Conservation (phyloP, 92 coral and sea anemone species). For the Palythoa grandiflora region DNA sequence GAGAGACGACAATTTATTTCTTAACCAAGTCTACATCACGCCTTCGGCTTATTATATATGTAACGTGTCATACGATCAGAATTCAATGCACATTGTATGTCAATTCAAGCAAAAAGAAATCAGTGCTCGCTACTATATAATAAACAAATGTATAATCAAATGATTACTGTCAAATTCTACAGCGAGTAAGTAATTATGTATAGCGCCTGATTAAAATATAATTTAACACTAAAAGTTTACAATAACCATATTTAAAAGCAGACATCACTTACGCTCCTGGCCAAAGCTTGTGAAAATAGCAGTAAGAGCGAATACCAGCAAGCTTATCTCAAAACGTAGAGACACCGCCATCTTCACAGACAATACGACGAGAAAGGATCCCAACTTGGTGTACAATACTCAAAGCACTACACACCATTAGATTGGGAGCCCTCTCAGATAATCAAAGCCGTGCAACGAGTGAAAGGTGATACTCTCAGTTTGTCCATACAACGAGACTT, state of each 20-base stretch:
- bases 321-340: slow-evolving; percentile 5
- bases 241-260: not conserved
- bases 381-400: slow-evolving; percentile 16
- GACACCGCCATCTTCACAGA: not conserved
- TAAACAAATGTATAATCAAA: not conserved
- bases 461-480: slow-evolving; percentile 8
- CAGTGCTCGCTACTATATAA: not conserved
- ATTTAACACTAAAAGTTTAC: too few species aligned
- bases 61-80: slow-evolving; percentile 11
- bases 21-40: slow-evolving; percentile 15
- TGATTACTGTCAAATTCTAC: not conserved
- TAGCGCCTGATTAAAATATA: not conserved
- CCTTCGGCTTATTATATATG: not conserved
- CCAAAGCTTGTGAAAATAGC: not conserved
- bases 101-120: not conserved
- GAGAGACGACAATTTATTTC: not conserved
- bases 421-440: slow-evolving; percentile 22
- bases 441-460: slow-evolving; percentile 23
- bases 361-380: slow-evolving; percentile 4
- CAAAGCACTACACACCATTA: slow-evolving; percentile 25
- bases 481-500: slow-evolving; percentile 3
- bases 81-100: not conserved
- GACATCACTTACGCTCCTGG: slow-evolving; percentile 21
- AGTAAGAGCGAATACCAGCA: not conserved
- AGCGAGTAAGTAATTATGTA: not conserved